Evolutionary conservation across 2,113 vertebrate species (phyloP), one percentile per base, ranked within the genome.

Genomic region (Catagonus wagneri): DNA sequence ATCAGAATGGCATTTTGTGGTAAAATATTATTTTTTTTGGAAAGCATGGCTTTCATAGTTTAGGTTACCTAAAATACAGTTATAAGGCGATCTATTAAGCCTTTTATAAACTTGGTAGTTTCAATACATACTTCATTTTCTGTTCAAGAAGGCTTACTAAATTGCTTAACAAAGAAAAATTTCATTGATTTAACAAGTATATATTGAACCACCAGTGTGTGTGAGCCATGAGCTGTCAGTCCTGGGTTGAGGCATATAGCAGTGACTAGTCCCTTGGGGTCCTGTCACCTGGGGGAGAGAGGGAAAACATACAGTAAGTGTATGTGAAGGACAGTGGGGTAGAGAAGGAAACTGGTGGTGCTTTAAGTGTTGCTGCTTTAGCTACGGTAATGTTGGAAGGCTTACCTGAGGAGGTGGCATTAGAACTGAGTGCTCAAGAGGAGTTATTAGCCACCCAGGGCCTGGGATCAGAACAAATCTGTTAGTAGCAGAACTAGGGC

Each of bases 31-130:
- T 65, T 93, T 61, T 19, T 54, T 95, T 71, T 80, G 2, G 68
- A 92, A 95, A 84, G 83, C 16, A 61, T 34, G 34, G 6, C 65
- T 92, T 97, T 96, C 13, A 36, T 96, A 56, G 66, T 87, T 94
- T 72, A 89, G 19, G 17, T 54, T 94, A 90, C 2, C 15, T 74
- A 17, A 72, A 85, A 68, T 44, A 75, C 2, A 89, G 10, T 39
- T 88, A 83, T 44, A 74, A 91, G n/a, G 20, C 56, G 81, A 3
- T 92, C 44, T 93, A 1, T 72, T 32, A 84, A 65, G 54, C 2
- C 60, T 95, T 96, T 92, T 90, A 34, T 20, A 95, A 76, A 85
- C 65, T 44, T 63, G 60, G 50, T 68, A 81, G n/a, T 71, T 74
- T 14, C 10, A 80, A 16, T 29, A 60, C 6, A 23, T 58, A 60